These are phyloP conservation scores for Trissolcus basalis DNA, from an alignment of 1,140 invertebrate genomes.

Conservation along the genomic window DNA sequence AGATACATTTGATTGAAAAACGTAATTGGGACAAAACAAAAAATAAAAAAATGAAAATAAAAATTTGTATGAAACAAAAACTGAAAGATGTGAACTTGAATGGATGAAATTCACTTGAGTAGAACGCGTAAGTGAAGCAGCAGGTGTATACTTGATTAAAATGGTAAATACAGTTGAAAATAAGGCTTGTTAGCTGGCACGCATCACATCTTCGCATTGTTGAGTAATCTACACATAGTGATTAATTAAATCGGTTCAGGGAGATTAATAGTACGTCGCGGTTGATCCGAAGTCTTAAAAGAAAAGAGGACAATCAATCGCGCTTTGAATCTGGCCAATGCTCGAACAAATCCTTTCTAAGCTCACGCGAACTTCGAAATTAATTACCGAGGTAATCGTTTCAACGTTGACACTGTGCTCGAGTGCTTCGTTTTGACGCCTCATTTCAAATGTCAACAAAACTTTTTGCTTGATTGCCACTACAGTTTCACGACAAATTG, in stretches of 20 bases:
- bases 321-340: conserved; percentile 63
- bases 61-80: neutral
- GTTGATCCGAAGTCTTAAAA: conserved; percentile 47
- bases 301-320: conserved; percentile 62
- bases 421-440: conserved; percentile 12
- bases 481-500: conserved; percentile 5
- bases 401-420: conserved; percentile 6
- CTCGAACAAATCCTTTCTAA: conserved; percentile 61
- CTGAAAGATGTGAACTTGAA: too few species aligned
- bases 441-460: conserved; percentile 21
- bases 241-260: conserved; percentile 48
- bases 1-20: too few species aligned
- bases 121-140: conserved; percentile 16
- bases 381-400: conserved; percentile 37
- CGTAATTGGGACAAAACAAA: neutral
- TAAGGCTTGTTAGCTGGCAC: conserved; percentile 46
- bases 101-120: too few species aligned
- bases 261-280: conserved; percentile 46
- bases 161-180: conserved; percentile 26
- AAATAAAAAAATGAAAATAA: neutral
- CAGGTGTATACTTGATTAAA: conserved; percentile 7
- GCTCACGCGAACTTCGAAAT: conserved; percentile 55
- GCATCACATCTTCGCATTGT: conserved; percentile 45
- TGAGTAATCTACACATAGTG: conserved; percentile 40
- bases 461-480: neutral